Percentiles rank a stretch among this genome's conserved stretches.
Conservation (phyloP, 2,797 vertebrate genomes). For the Platyrinchus mystaceus region DNA sequence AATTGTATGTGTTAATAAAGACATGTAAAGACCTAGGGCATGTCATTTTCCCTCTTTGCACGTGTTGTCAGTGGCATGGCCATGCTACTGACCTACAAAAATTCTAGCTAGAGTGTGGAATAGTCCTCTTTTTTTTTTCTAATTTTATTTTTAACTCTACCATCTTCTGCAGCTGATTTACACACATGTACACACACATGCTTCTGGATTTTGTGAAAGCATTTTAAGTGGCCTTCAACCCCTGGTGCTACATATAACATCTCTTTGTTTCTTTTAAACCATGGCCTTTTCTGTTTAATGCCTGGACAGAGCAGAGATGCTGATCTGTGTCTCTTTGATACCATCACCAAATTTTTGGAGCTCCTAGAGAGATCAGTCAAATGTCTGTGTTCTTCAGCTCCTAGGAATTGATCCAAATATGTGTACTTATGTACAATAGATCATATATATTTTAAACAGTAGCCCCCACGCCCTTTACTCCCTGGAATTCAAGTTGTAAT, state of each 20-base stretch:
- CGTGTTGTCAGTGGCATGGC: neutral
- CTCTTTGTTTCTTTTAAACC: conserved; percentile 12
- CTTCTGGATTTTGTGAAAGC: neutral
- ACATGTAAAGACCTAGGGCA: neutral
- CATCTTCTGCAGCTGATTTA: neutral
- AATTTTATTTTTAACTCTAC: neutral
- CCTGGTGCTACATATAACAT: neutral
- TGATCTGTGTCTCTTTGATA: neutral
- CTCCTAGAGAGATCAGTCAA: neutral
- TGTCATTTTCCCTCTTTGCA: neutral
- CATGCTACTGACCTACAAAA: neutral
- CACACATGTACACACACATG: neutral
- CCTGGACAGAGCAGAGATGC: neutral
- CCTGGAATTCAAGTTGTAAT: conserved; percentile 2
- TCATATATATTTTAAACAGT: conserved; percentile 1
- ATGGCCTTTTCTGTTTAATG: neutral
- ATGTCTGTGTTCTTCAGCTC: neutral
- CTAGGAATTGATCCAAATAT: neutral
- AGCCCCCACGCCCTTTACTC: neutral
- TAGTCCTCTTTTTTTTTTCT: too few species aligned
- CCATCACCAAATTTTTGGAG: neutral
- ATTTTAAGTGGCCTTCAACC: neutral
- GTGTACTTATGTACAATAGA: neutral
- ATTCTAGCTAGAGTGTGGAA: neutral
- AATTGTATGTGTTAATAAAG: neutral